A percentile compares a stretch with the other conserved stretches of the same genome.
Conservation (phyloP, 2,113 vertebrate species). For the Tragelaphus imberbis region DNA sequence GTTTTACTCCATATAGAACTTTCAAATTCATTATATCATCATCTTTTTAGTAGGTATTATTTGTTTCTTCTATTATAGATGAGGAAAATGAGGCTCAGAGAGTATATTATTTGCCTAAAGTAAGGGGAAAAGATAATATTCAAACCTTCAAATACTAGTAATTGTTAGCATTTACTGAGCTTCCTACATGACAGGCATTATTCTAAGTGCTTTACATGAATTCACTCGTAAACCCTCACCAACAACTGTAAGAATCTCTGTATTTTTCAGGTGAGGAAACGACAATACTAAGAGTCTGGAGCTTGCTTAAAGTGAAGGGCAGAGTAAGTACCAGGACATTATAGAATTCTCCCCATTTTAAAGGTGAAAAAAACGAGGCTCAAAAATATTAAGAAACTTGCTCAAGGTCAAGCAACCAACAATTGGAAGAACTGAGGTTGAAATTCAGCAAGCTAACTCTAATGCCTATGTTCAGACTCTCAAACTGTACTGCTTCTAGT, state of each 20-base stretch:
- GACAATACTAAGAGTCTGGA: neutral
- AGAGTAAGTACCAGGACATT: neutral
- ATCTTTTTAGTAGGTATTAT: constrained; percentile 21
- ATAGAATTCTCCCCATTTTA: neutral
- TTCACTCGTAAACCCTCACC: neutral
- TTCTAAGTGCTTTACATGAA: constrained; percentile 7
- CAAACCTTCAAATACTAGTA: neutral
- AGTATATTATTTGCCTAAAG: neutral
- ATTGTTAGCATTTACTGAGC: constrained; percentile 21
- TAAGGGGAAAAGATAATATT: neutral
- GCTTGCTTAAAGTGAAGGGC: neutral
- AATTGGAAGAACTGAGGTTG: neutral
- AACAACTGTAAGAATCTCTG: neutral
- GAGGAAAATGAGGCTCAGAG: constrained; percentile 9
- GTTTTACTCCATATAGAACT: neutral
- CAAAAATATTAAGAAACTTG: neutral
- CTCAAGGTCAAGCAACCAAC: neutral
- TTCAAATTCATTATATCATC: constrained; percentile 22
- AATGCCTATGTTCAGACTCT: neutral
- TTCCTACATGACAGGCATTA: neutral
- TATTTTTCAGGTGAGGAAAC: neutral
- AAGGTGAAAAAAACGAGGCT: neutral
- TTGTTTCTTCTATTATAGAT: constrained; percentile 15
- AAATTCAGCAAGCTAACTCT: neutral
- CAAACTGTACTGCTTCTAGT: constrained; percentile 1